Base-by-base conservation (phyloP, 2,113 vertebrate genomes). In the Etheostoma spectabile region DNA sequence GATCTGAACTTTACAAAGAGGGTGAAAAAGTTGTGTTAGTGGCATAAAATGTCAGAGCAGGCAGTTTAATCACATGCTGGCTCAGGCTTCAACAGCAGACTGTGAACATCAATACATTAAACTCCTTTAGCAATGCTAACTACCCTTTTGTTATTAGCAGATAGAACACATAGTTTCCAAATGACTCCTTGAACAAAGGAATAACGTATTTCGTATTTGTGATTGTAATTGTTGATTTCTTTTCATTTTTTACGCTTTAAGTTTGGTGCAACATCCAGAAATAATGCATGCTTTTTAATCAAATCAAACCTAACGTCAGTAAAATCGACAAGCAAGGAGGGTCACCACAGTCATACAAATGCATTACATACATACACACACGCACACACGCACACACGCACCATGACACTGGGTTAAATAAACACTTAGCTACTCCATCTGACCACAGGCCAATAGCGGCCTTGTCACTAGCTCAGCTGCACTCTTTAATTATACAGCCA, bases 401-500 rank as follows among this genome's bases (percentile, higher is more conserved):
- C 30, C 3, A 16, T 55, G 74, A 55, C 61, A 59, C 68, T 16
- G 48, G 66, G 82, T 88, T 90, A 92, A 88, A 85, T 71, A 90
- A 90, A 90, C 87, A 87, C 73, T 90, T 87, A 85, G 76, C 80
- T 38, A 42, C 84, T 77, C 56, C 42, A 69, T 70, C 66, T 52
- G 78, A 79, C 84, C 76, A 18, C 35, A 14, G 78, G 82, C 91
- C 92, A 84, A 76, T 66, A 70, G 65, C 48, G 60, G 69, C 66
- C 74, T 78, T 73, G 84, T 90, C 88, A 89, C 85, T 83, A 61
- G 75, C 91, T 89, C 89, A 87, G 82, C 76, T 70, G 49, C 83
- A 74, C 82, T 80, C 84, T 87, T 88, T 89, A 92, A 92, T 93
- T 89, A 89, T 79, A 74, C 77, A 48, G n/a, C 42, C 62, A 91